Evolutionary conservation across 2,113 vertebrate species (phyloP), one percentile per base, ranked within the genome.

Genomic region (Asarcornis scutulata): DNA sequence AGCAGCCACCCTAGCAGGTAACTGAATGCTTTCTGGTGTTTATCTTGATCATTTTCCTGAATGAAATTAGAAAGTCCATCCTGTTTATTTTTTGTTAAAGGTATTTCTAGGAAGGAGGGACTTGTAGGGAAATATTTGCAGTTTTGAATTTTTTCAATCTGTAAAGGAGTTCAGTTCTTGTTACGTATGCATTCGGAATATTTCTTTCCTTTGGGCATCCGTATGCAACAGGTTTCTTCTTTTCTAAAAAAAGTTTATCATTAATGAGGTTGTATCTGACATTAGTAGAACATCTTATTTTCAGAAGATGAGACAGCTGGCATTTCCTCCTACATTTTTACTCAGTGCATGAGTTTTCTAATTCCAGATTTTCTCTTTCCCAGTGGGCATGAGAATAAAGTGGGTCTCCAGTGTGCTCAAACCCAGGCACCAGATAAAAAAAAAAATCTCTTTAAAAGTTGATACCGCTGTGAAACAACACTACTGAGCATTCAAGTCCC

Each of bases 1-100:
- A 94, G 99, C 99, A 91, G 99, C 99, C 66, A 98, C 99, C 9
- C 98, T 99, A 87, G 99, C 99, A 98, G 99, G 99, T 99, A 98
- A 97, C 64, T 88, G 56, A 87, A 16, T 46, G 17, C 94, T 91
- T 78, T 52, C 17, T 50, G 34, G 40, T 66, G 38, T 83, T 46
- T 94, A 3, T 81, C 77, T 53, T 76, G 20, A 26, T 74, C 32
- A 56, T 66, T 77, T 78, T 76, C 18, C 53, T 17, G 8, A 71
- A 56, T 15, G 1, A 56, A 72, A 46, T 75, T 8, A 32, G 42
- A 13, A 55, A 77, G 63, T 79, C 22, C 9, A 2, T 80, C 22
- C 36, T 74, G 23, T 71, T 86, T 59, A 4, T 71, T 93, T 44
- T 74, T 27, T 59, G 46, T n/a, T n/a, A 86, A 69, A 55, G 36